These are phyloP conservation scores for Drosophila recens DNA, from an alignment of 2,888 invertebrate genomes.

Conservation along the genomic window DNA sequence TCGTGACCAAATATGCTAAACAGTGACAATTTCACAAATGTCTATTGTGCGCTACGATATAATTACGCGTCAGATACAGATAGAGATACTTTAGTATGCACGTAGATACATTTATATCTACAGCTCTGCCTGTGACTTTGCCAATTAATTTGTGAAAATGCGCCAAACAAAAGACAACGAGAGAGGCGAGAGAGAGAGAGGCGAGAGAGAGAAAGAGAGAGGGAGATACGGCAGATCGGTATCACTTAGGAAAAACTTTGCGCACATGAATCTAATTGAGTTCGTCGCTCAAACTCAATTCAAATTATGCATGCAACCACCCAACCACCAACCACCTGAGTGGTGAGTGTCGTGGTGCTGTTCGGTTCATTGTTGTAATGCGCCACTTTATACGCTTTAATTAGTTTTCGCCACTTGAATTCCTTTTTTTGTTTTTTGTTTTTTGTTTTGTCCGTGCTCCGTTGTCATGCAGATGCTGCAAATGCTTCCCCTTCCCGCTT, in stretches of 20 bases:
- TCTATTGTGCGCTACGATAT: conserved; percentile 74
- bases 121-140: conserved; percentile 61
- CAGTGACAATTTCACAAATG: conserved; percentile 83
- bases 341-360: neutral
- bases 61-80: conserved; percentile 64
- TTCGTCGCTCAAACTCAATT: conserved; percentile 75
- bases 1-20: conserved; percentile 84
- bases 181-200: neutral
- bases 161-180: conserved; percentile 51
- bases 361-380: conserved; percentile 76
- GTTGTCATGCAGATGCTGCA: conserved; percentile 77
- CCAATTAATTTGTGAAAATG: conserved; percentile 80
- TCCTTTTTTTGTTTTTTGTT: conserved; percentile 20
- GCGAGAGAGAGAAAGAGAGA: conserved; percentile 5
- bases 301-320: conserved; percentile 71
- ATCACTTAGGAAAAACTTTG: conserved; percentile 73
- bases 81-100: conserved; percentile 47
- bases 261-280: conserved; percentile 78
- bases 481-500: conserved; percentile 70
- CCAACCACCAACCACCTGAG: conserved; percentile 21
- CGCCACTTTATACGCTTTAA: conserved; percentile 81
- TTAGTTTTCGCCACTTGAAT: conserved; percentile 81
- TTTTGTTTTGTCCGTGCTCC: conserved; percentile 29
- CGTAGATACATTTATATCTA: conserved; percentile 55
- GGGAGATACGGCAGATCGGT: conserved; percentile 56